Evolutionary conservation across 1,140 invertebrate genomes (phyloP).

Genomic region (Acromyrmex echinatior): DNA sequence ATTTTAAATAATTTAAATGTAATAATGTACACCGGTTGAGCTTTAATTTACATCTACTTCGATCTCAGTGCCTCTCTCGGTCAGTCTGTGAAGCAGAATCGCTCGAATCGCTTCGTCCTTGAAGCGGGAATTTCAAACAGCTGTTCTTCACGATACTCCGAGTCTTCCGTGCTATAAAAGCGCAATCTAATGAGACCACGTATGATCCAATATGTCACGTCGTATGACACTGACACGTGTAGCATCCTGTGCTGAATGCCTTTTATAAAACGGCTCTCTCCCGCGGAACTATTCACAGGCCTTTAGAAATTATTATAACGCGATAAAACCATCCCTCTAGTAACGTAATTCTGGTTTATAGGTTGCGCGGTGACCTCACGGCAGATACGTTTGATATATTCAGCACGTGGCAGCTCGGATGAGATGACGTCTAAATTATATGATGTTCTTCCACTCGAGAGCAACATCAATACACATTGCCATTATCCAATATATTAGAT

Average conservation of each 20-base stretch:
- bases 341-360: conserved; percentile 51
- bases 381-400: conserved; percentile 21
- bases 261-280: conserved; percentile 40
- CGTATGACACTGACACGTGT: conserved; percentile 19
- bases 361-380: conserved; percentile 40
- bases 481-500: not conserved
- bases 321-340: conserved; percentile 4
- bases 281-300: conserved; percentile 13
- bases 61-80: conserved; percentile 12
- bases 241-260: conserved; percentile 8
- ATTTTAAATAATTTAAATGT: not conserved
- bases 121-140: conserved; percentile 36
- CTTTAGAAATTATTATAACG: conserved; percentile 53
- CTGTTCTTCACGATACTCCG: not conserved
- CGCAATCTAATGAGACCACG: conserved; percentile 20
- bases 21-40: not conserved
- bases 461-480: not conserved
- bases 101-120: not conserved
- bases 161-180: not conserved
- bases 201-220: conserved; percentile 35
- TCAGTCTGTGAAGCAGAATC: not conserved
- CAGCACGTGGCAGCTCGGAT: not conserved
- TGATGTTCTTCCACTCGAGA: not conserved
- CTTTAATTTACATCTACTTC: not conserved
- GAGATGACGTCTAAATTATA: conserved; percentile 14